phyloP scores from a whole-genome alignment of 2,888 invertebrate genomes.

The Limnephilus marmoratus region DNA sequence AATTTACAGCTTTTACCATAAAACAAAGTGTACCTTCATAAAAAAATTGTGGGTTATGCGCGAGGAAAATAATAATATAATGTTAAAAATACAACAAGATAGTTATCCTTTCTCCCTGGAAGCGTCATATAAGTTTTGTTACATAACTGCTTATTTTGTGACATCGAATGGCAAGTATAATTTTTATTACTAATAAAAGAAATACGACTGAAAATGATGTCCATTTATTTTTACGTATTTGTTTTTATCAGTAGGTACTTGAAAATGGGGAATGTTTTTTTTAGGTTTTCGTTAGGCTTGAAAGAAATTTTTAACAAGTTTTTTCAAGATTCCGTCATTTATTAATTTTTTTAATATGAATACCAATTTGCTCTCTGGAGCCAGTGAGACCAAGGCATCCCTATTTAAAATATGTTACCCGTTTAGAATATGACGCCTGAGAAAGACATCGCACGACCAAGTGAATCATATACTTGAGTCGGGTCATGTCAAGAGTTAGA shows the following conservation, averaged over 20 bases:
- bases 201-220: not conserved
- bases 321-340: too few species aligned
- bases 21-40: not conserved
- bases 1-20: not conserved
- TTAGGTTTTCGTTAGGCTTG: not conserved
- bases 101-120: not conserved
- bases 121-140: not conserved
- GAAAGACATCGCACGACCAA: too few species aligned
- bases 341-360: too few species aligned
- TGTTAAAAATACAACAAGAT: not conserved
- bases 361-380: too few species aligned
- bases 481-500: too few species aligned
- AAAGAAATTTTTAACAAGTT: too few species aligned
- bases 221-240: not conserved
- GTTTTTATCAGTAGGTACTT: not conserved
- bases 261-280: not conserved
- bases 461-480: too few species aligned
- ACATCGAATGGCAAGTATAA: not conserved
- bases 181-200: not conserved
- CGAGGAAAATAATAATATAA: not conserved
- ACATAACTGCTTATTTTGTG: not conserved
- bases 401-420: too few species aligned
- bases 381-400: too few species aligned
- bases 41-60: not conserved
- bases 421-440: too few species aligned